These are phyloP conservation scores for Melangyna quadrimaculata DNA, from an alignment of 2,888 invertebrate genomes.

Conservation along the genomic window DNA sequence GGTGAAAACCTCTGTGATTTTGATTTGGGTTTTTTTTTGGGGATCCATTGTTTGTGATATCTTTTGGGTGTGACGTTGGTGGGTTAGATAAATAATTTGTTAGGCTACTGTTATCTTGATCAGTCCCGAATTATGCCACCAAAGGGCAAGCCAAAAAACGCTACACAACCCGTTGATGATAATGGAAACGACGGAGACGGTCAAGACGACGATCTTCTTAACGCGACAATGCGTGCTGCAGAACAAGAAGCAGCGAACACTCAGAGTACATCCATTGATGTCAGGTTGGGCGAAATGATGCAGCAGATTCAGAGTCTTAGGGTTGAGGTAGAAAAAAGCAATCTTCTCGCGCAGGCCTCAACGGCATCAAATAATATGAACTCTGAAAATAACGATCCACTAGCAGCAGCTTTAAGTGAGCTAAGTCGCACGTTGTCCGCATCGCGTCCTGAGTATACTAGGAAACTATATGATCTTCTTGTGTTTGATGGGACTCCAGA, in stretches of 20 bases:
- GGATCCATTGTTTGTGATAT: not conserved
- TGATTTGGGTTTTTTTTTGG: not conserved
- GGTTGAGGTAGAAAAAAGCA: not conserved
- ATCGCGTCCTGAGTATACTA: not conserved
- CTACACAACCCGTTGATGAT: not conserved
- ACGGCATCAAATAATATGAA: not conserved
- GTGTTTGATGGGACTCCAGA: not conserved
- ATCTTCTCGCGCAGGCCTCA: not conserved
- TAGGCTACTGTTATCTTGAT: not conserved
- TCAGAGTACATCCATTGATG: not conserved
- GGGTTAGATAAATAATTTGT: not conserved
- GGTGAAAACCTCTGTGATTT: not conserved
- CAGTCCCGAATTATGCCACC: not conserved
- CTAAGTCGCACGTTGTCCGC: not conserved
- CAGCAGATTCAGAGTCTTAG: too few relatives aligned
- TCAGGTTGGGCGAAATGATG: not conserved
- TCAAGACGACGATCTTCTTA: not conserved
- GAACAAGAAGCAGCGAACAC: not conserved
- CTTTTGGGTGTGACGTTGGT: not conserved
- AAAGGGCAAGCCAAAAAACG: not conserved
- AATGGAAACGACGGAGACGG: not conserved
- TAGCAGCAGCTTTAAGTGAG: not conserved
- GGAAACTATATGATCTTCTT: not conserved
- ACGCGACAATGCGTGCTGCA: not conserved
- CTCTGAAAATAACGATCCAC: not conserved